Percentiles rank a stretch among this genome's conserved stretches.
Conservation (phyloP, 2,797 vertebrate species). For the Glossophaga mutica region DNA sequence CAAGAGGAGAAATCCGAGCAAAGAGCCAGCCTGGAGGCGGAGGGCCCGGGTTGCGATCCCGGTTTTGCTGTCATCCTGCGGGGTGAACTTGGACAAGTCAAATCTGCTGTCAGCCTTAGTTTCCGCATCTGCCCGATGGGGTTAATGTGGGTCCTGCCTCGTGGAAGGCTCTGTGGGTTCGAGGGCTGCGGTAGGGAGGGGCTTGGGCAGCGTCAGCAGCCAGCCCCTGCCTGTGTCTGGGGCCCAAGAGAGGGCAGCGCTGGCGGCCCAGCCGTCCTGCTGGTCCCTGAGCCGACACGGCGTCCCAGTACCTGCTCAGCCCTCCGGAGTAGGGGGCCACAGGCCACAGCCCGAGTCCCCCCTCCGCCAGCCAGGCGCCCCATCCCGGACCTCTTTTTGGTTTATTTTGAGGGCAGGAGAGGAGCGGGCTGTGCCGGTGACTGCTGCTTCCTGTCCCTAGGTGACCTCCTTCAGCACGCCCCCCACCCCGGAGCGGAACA, state of each 20-base stretch:
- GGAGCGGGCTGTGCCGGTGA: not conserved
- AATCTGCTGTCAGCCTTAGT: not conserved
- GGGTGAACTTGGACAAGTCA: not conserved
- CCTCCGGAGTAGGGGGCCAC: accelerated
- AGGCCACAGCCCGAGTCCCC: accelerated
- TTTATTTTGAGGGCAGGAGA: not conserved
- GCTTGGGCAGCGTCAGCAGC: accelerated
- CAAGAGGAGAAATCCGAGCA: too few species aligned
- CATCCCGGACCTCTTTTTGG: not conserved
- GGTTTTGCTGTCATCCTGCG: accelerated
- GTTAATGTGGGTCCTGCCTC: accelerated
- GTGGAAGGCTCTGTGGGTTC: not conserved
- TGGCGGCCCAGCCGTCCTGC: not conserved
- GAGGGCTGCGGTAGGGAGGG: accelerated
- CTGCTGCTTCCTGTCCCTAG: slow-evolving; percentile 76
- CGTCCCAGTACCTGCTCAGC: accelerated
- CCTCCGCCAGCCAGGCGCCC: not conserved
- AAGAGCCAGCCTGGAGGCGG: not conserved
- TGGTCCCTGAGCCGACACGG: not conserved
- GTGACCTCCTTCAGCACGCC: slow-evolving; percentile 98
- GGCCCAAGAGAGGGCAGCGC: not conserved
- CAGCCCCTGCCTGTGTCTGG: accelerated
- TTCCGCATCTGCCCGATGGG: not conserved
- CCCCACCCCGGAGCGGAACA: slow-evolving; percentile 93
- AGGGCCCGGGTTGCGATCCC: not conserved